Evolutionary conservation across 2,888 invertebrate species (phyloP), one percentile per base, ranked within the genome.

Genomic region (Hirtodrosophila trivittata): DNA sequence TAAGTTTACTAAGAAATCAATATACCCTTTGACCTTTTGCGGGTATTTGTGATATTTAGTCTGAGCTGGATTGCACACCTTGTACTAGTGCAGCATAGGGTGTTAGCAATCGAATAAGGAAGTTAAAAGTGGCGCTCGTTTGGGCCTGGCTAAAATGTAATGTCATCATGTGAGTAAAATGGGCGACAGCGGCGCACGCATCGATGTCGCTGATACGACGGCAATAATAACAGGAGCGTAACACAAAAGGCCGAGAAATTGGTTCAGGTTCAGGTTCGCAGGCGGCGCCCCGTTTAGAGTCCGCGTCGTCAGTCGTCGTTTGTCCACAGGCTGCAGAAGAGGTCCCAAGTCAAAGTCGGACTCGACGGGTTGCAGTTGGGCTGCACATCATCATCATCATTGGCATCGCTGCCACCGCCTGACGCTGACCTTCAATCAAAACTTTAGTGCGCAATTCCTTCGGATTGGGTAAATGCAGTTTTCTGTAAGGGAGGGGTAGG

Each of bases 231-330:
- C 62, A 59, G 66, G 56, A 74, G 67, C 65, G 68, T 64, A 60
- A 60, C 47, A 66, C 66, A 66, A 77, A 62, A 59, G 66, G 78
- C 49, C 70, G 66, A 75, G 63, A 68, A 69, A 87, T 83, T 81
- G 74, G 66, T 80, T 75, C 68, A 80, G 66, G 68, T 69, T 77
- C 69, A 74, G 18, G 18, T 21, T 21, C 18, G 18, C 18, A 21
- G 50, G 54, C 68, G 57, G 57, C 75, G 77, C 64, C 57, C 50
- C 63, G 71, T 74, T 73, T 57, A 62, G 66, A 75, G 72, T 65
- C 60, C 75, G 70, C 42, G 58, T 49, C 42, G 68, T 88, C 77
- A 88, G 88, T 88, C 80, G 82, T 66, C 78, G 71, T 75, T 73
- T 73, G 76, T 68, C 77, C 86, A 74, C 81, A 74, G 86, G 73